Evolutionary conservation across 30 jellyfish, hydroid and myxozoan species (phyloP).

Genomic region (Rhopilema esculentum): DNA sequence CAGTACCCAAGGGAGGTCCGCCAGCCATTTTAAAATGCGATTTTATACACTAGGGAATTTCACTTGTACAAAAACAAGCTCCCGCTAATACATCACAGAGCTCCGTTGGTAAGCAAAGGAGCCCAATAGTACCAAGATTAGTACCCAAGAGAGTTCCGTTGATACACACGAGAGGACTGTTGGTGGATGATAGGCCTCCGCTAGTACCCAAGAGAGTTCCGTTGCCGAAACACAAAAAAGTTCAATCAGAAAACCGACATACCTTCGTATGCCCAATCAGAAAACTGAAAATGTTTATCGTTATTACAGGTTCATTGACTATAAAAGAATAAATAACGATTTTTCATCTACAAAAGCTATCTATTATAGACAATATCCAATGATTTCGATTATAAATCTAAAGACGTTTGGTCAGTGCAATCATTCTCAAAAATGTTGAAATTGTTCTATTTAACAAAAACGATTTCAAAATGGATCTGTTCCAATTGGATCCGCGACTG

Average conservation of each 20-base stretch:
- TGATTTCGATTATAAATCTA: not conserved
- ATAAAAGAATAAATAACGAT: not conserved
- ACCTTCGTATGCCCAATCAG: too few species aligned
- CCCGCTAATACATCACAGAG: not conserved
- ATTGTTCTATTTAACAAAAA: too few species aligned
- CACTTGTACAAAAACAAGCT: too few species aligned
- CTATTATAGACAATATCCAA: too few species aligned
- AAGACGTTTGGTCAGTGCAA: not conserved
- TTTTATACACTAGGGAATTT: too few species aligned
- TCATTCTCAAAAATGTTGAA: not conserved
- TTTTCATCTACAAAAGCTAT: not conserved
- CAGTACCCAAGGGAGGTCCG: too few species aligned
- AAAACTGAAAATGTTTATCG: not conserved
- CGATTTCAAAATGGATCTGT: too few species aligned
- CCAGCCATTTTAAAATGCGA: too few species aligned
- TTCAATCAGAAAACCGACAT: not conserved
- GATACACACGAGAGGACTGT: not conserved
- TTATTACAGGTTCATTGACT: not conserved
- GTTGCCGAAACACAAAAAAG: not conserved
- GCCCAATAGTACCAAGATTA: not conserved
- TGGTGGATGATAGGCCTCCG: not conserved
- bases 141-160: not conserved
- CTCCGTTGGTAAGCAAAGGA: not conserved
- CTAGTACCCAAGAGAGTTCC: not conserved
- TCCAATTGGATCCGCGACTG: too few species aligned